Evolutionary conservation across 2,888 invertebrate species (phyloP).

Genomic region (Plutella xylostella): DNA sequence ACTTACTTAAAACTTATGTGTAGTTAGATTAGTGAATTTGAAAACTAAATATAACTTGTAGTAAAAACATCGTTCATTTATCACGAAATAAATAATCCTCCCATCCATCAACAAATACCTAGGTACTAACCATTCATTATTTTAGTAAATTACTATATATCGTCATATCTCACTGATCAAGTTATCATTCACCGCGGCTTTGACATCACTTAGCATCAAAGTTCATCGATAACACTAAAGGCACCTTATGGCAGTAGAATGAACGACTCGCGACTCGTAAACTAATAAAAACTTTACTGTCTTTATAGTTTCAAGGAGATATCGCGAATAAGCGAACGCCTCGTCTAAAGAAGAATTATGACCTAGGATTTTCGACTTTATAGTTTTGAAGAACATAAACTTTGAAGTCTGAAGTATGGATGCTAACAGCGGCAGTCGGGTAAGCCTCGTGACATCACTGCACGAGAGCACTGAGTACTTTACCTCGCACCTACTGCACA

Average conservation of each 20-base stretch:
- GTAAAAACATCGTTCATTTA: no score
- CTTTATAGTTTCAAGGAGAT: conserved; percentile 65
- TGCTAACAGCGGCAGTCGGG: conserved; percentile 46
- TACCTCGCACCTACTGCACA: not conserved
- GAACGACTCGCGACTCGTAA: no score
- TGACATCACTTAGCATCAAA: no score
- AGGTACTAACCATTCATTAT: not conserved
- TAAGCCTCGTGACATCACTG: conserved; percentile 44
- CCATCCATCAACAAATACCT: no score
- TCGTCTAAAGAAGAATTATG: conserved; percentile 51
- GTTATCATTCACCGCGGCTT: not conserved
- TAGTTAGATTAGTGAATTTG: no score
- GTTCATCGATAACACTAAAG: no score
- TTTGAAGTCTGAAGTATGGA: conserved; percentile 46
- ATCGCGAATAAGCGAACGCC: conserved; percentile 45
- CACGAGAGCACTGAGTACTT: conserved; percentile 20
- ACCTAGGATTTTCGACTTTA: conserved; percentile 35
- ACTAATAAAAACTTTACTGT: conserved; percentile 50
- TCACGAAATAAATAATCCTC: no score
- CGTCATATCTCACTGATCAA: not conserved
- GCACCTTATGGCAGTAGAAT: no score
- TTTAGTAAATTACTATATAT: not conserved
- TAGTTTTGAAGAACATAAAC: conserved; percentile 34
- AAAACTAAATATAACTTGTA: no score
- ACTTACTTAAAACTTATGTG: no score